Evolutionary conservation across 2,888 invertebrate genomes (phyloP), one percentile per base, ranked within the genome.

Genomic region (Acrobasis repandana): DNA sequence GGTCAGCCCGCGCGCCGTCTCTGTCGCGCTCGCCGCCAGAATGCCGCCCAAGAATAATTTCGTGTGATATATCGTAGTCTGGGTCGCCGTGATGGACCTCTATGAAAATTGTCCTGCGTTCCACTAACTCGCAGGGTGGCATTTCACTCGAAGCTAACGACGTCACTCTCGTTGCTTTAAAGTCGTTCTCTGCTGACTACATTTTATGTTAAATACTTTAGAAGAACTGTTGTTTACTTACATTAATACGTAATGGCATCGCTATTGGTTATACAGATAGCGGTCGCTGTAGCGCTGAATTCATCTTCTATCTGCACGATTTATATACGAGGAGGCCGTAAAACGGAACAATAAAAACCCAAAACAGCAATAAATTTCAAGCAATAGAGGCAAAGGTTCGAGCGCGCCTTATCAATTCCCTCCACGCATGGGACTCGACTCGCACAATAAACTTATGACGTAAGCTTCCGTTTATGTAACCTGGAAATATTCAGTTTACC

Each of bases 291-390:
- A 84, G 82, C 79, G 79, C 79, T 82, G 84, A 89, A 91, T 91
- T 89, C 88, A 89, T 90, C 89, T 90, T 90, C 86, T 92, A 91
- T 90, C 92, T 90, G 82, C 85, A 85, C 87, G 87, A 91, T 92
- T 92, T 92, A 92, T 91, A 87, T 79, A 86, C 87, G 90, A 83
- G 83, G 81, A 90, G 88, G 92, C 89, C 89, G 90, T 93, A 93
- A 93, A 93, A 91, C 91, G 90, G 89, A 93, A 93, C 93, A 93
- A 93, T 93, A 93, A 93, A 93, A 93, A 92, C 92, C 92, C 92
- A 92, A 93, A 93, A 93, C 93, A 93, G 91, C 89, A 88, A 93
- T 93, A 93, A 92, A 93, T 93, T 93, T 90, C 84, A 80, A 86
- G 90, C 90, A 91, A 92, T 91, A 91, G 91, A 90, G 87, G 92